Evolutionary conservation across 2,888 invertebrate species (phyloP).

Genomic region (Nemoura dubitans): DNA sequence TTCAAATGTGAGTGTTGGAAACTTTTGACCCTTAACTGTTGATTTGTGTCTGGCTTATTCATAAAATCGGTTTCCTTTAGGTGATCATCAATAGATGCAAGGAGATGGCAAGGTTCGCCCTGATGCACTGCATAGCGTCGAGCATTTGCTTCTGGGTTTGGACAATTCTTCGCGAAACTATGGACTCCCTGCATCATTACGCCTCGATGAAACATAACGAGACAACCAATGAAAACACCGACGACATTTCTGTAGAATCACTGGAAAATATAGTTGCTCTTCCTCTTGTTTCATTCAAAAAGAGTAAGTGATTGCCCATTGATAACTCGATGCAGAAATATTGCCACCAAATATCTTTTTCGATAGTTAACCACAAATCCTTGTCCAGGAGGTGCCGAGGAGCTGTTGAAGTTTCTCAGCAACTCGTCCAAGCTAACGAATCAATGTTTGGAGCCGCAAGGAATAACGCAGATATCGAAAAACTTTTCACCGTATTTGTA

Average conservation of each 20-base stretch:
- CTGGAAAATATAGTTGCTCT: slow-evolving; percentile 55
- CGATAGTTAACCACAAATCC: neutral
- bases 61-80: slow-evolving; percentile 57
- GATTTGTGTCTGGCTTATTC: too few species aligned
- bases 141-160: slow-evolving; percentile 84
- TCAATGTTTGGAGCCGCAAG: slow-evolving; percentile 52
- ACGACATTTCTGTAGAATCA: slow-evolving; percentile 48
- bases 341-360: too few species aligned
- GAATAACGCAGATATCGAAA: slow-evolving; percentile 56
- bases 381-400: slow-evolving; percentile 55
- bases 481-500: slow-evolving; percentile 79
- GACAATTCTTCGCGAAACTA: slow-evolving; percentile 78
- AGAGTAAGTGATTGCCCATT: slow-evolving; percentile 33
- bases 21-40: neutral
- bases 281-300: slow-evolving; percentile 56
- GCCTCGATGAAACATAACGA: slow-evolving; percentile 55
- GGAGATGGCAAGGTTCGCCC: slow-evolving; percentile 72
- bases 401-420: slow-evolving; percentile 59
- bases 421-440: slow-evolving; percentile 55
- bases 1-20: slow-evolving; percentile 74
- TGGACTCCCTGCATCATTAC: slow-evolving; percentile 68
- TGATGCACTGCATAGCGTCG: slow-evolving; percentile 83
- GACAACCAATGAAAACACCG: slow-evolving; percentile 52
- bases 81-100: slow-evolving; percentile 68
- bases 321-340: too few species aligned